Percentiles rank a stretch among this genome's conserved stretches.
Conservation (phyloP, 2,888 invertebrate species). For the Melitaea athalia region DNA sequence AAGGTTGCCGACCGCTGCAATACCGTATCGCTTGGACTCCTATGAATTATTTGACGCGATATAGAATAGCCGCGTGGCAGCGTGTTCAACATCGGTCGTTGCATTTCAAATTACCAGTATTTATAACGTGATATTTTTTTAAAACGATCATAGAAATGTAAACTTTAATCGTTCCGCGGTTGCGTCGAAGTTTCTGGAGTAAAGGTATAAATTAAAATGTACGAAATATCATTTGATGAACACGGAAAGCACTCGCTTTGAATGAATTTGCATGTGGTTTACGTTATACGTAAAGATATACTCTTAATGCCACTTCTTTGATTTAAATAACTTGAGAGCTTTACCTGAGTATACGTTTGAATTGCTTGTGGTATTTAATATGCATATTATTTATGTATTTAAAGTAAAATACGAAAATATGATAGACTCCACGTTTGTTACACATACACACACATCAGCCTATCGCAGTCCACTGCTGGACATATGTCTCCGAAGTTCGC, state of each 20-base stretch:
- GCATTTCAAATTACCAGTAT: conserved; percentile 68
- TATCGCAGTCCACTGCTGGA: too few species aligned
- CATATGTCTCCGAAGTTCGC: too few species aligned
- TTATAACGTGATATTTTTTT: conserved; percentile 8
- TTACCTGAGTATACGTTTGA: conserved; percentile 1
- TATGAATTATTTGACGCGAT: not conserved
- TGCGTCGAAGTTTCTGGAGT: conserved; percentile 12
- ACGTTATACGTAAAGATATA: conserved; percentile 64
- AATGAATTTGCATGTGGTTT: conserved; percentile 76
- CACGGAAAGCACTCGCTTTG: conserved; percentile 65
- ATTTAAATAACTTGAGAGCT: conserved; percentile 51
- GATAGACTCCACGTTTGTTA: too few species aligned
- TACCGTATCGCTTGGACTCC: not conserved
- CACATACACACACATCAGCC: too few species aligned
- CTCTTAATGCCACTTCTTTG: conserved; percentile 66
- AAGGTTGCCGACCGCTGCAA: too few species aligned
- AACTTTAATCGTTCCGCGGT: not conserved
- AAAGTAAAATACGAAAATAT: not conserved
- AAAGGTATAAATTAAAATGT: conserved; percentile 49
- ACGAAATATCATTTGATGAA: conserved; percentile 67
- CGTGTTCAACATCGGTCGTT: conserved; percentile 39
- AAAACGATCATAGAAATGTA: not conserved
- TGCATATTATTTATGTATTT: not conserved
- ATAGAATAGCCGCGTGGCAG: not conserved
- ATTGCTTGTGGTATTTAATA: not conserved